Percentiles rank a stretch among this genome's conserved stretches.
phyloP scores from a whole-genome alignment of 2,888 invertebrate genomes.

The Drosophila meridionalis region DNA sequence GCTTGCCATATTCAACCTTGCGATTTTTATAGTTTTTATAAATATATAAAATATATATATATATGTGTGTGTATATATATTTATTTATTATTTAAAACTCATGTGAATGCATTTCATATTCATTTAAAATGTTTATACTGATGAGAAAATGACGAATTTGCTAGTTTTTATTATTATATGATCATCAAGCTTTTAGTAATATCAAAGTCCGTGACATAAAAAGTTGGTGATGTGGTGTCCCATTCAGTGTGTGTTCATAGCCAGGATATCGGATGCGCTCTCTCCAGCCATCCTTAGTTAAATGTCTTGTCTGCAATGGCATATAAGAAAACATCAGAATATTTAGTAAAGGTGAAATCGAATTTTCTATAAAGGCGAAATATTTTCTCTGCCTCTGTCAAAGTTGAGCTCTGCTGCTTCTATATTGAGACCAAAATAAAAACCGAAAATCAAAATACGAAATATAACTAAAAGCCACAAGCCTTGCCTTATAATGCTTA shows the following conservation, averaged over 20 bases:
- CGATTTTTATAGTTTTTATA: slow-evolving; percentile 73
- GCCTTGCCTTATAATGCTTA: slow-evolving; percentile 72
- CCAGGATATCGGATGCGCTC: slow-evolving; percentile 6
- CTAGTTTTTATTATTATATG: slow-evolving; percentile 46
- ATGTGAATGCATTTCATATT: slow-evolving; percentile 64
- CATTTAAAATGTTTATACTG: slow-evolving; percentile 66
- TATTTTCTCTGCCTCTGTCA: slow-evolving; percentile 44
- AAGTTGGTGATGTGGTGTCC: slow-evolving; percentile 51
- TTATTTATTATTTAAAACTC: slow-evolving; percentile 63
- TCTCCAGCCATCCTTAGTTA: slow-evolving; percentile 40
- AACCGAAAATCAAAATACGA: slow-evolving; percentile 42
- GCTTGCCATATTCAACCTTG: slow-evolving; percentile 63
- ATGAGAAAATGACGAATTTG: slow-evolving; percentile 65
- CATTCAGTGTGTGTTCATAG: slow-evolving; percentile 19
- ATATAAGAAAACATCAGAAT: slow-evolving; percentile 12
- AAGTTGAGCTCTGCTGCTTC: slow-evolving; percentile 80
- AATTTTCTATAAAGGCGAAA: slow-evolving; percentile 37
- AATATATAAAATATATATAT: slow-evolving; percentile 78
- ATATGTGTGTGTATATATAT: slow-evolving; percentile 17
- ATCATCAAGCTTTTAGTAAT: slow-evolving; percentile 42
- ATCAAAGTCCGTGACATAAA: slow-evolving; percentile 54
- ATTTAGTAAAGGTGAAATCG: slow-evolving; percentile 1
- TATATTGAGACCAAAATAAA: slow-evolving; percentile 55
- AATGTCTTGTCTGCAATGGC: slow-evolving; percentile 62
- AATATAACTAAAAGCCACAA: slow-evolving; percentile 61